A percentile compares a stretch with the other conserved stretches of the same genome.
phyloP scores from a whole-genome alignment of 2,888 invertebrate genomes.

The Drosophila anomelani region DNA sequence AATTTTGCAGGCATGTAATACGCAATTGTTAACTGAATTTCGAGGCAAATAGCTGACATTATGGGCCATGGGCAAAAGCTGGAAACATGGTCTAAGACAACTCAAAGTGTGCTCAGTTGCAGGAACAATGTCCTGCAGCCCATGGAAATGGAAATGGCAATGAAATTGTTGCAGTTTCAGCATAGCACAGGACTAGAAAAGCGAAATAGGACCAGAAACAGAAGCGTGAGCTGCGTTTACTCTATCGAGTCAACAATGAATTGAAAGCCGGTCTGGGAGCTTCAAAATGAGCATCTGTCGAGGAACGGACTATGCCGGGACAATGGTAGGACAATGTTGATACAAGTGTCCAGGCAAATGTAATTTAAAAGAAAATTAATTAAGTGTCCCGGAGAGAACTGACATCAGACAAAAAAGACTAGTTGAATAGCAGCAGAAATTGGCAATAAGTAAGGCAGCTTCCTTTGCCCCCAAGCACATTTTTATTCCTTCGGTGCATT shows the following conservation, averaged over 20 bases:
- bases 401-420: slow-evolving; percentile 5
- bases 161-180: slow-evolving; percentile 40
- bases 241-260: slow-evolving; percentile 73
- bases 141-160: slow-evolving; percentile 30
- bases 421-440: slow-evolving; percentile 19
- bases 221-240: slow-evolving; percentile 37
- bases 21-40: slow-evolving; percentile 68
- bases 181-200: slow-evolving; percentile 10
- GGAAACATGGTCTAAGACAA: slow-evolving; percentile 27
- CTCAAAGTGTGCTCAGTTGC: slow-evolving; percentile 31
- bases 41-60: slow-evolving; percentile 44
- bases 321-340: slow-evolving; percentile 49
- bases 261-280: slow-evolving; percentile 48
- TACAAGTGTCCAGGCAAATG: slow-evolving; percentile 65
- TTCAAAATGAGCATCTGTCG: slow-evolving; percentile 55
- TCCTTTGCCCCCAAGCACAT: slow-evolving; percentile 36
- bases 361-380: slow-evolving; percentile 76
- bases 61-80: slow-evolving; percentile 23
- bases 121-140: slow-evolving; percentile 34
- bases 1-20: slow-evolving; percentile 57
- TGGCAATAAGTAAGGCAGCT: slow-evolving; percentile 25
- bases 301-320: slow-evolving; percentile 4
- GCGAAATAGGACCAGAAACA: slow-evolving; percentile 23
- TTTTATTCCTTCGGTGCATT: slow-evolving; percentile 55
- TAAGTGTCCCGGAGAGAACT: slow-evolving; percentile 54